phyloP scores from a whole-genome alignment of 2,888 invertebrate species.

The Cataglyphis altisquamis region DNA sequence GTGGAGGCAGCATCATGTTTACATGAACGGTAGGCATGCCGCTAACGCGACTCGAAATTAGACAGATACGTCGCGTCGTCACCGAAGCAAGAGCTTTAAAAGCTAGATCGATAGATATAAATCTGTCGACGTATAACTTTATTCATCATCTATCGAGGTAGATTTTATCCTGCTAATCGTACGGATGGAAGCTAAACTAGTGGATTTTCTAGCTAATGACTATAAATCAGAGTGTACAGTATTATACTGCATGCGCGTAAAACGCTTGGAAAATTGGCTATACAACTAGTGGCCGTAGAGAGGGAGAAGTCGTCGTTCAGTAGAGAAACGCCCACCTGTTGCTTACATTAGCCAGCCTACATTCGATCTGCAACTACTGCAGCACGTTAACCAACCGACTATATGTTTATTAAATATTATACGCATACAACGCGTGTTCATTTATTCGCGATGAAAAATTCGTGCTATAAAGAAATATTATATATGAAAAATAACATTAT shows the following conservation, averaged over 20 bases:
- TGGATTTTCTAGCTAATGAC: neutral
- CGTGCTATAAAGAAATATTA: neutral
- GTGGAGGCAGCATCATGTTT: constrained; percentile 92
- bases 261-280: constrained; percentile 28
- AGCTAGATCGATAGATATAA: neutral
- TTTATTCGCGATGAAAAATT: constrained; percentile 4
- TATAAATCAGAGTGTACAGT: neutral
- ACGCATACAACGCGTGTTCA: neutral
- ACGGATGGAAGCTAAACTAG: neutral
- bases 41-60: neutral
- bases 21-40: constrained; percentile 90
- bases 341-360: constrained; percentile 73
- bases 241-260: neutral
- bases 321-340: constrained; percentile 80
- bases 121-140: neutral
- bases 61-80: neutral
- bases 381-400: constrained; percentile 53
- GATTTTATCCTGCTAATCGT: neutral
- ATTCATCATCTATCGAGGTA: neutral
- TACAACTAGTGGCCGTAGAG: constrained; percentile 3
- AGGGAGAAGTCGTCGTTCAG: constrained; percentile 48
- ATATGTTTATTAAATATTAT: neutral
- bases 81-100: constrained; percentile 11
- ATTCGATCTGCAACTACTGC: constrained; percentile 67
- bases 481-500: neutral